A percentile compares a stretch with the other conserved stretches of the same genome.
These are phyloP conservation scores for Galbula dea DNA, from an alignment of 2,113 vertebrate genomes.

Conservation along the genomic window DNA sequence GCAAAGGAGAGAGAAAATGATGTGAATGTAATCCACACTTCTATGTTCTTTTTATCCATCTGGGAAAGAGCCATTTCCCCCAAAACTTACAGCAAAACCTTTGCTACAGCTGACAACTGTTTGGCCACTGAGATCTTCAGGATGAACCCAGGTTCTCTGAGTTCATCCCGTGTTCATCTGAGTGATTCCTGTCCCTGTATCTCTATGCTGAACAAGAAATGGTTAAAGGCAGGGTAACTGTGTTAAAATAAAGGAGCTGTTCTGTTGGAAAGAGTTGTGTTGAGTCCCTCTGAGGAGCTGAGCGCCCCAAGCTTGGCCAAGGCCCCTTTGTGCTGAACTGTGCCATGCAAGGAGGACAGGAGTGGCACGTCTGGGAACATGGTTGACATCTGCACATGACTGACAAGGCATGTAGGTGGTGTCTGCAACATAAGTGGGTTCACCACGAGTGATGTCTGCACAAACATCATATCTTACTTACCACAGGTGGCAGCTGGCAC, in stretches of 20 bases:
- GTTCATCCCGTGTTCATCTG: too few species aligned
- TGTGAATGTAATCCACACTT: background rate
- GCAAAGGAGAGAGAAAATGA: background rate
- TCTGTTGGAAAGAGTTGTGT: background rate
- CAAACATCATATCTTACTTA: background rate
- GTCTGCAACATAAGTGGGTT: background rate
- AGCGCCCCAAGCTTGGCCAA: background rate
- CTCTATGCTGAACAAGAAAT: background rate
- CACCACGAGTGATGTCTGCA: fast-evolving
- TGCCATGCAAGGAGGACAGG: background rate
- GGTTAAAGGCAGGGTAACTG: background rate
- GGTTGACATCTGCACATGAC: fast-evolving
- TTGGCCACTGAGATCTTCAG: background rate
- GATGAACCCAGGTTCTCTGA: background rate
- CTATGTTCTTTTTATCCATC: background rate
- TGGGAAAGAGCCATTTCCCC: background rate
- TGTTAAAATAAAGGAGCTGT: conserved; percentile 26
- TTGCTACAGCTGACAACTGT: background rate
- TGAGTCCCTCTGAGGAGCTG: background rate
- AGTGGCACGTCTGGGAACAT: fast-evolving
- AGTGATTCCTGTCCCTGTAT: background rate
- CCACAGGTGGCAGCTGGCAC: background rate
- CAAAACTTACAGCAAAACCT: background rate
- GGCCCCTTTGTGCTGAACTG: background rate
- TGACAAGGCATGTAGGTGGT: fast-evolving